Conservation (phyloP, 1,140 invertebrate species). For the Cotesia glomerata region DNA sequence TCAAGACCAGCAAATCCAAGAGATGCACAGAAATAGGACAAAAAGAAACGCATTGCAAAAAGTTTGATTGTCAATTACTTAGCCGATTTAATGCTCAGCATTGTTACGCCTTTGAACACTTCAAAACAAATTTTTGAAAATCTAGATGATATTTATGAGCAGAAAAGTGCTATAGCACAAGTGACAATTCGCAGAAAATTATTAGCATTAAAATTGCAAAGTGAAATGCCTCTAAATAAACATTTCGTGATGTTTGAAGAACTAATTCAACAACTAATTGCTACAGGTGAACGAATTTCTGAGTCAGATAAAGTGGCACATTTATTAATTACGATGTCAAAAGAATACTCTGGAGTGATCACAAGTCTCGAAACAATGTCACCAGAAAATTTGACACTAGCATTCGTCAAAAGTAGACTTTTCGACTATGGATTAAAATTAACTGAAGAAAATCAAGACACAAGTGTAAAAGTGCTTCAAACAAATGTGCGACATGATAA, state of each 20-base stretch:
- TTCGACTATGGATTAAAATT: conserved; percentile 34
- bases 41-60: conserved; percentile 47
- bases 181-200: conserved; percentile 52
- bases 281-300: conserved; percentile 16
- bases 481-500: no score
- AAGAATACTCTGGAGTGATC: conserved; percentile 29
- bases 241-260: conserved; percentile 53
- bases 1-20: conserved; percentile 22
- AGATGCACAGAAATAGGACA: conserved; percentile 42
- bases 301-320: conserved; percentile 32
- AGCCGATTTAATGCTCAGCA: conserved; percentile 48
- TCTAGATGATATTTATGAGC: conserved; percentile 53
- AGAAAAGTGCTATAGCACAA: conserved; percentile 55
- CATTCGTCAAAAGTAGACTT: conserved; percentile 36
- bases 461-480: conserved; percentile 34
- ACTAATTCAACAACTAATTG: conserved; percentile 16
- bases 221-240: conserved; percentile 43
- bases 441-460: conserved; percentile 22
- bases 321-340: conserved; percentile 30
- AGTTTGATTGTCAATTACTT: conserved; percentile 50
- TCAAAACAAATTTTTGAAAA: conserved; percentile 49
- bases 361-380: conserved; percentile 38
- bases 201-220: conserved; percentile 50
- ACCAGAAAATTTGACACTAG: conserved; percentile 34
- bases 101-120: conserved; percentile 43